A percentile compares a stretch with the other conserved stretches of the same genome.
Conservation (phyloP, 2,797 vertebrate genomes). For the Lagothrix lagotricha region DNA sequence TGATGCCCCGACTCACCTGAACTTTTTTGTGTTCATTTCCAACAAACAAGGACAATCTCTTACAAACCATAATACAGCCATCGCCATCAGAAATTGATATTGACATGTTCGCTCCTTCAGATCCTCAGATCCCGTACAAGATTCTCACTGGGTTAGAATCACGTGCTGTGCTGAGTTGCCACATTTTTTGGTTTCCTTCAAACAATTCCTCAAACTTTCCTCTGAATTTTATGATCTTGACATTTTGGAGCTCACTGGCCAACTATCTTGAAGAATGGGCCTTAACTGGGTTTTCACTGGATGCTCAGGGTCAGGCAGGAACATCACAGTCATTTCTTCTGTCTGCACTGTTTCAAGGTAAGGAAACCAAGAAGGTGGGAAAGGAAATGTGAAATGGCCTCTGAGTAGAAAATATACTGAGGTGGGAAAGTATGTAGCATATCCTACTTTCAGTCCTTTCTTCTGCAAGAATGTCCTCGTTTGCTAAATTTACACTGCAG, state of each 20-base stretch:
- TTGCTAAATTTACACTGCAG: background rate
- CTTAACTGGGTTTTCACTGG: background rate
- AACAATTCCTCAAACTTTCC: background rate
- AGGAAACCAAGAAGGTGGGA: background rate
- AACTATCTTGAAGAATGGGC: background rate
- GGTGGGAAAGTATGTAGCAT: background rate
- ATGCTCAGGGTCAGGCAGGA: background rate
- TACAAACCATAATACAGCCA: background rate
- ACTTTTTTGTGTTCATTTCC: background rate
- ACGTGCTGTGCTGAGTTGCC: fast-evolving
- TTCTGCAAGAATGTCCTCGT: background rate
- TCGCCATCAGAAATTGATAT: background rate
- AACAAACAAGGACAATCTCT: background rate
- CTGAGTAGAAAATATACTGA: background rate
- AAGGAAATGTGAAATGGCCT: background rate
- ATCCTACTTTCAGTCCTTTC: background rate
- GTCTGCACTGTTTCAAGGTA: background rate
- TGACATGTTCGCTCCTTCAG: background rate
- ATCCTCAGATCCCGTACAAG: background rate
- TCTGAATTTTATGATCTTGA: background rate
- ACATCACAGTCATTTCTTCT: background rate
- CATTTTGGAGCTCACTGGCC: background rate
- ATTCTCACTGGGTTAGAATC: background rate
- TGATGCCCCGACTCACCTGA: background rate
- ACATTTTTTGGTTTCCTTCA: background rate